A percentile compares a stretch with the other conserved stretches of the same genome.
Conservation (phyloP, 2,888 invertebrate genomes). For the Drosophila hamatofila region DNA sequence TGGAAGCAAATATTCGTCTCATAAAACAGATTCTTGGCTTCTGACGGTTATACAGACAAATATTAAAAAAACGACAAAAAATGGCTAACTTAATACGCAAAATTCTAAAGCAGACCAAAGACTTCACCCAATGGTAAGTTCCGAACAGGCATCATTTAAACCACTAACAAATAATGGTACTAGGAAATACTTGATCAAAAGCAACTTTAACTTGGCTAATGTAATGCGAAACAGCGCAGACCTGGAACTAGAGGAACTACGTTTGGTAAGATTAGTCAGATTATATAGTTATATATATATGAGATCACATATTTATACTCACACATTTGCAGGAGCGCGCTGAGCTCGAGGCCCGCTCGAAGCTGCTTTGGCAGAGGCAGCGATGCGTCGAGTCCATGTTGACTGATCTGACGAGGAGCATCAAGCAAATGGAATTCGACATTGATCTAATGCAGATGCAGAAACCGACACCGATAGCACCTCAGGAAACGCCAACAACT, state of each 20-base stretch:
- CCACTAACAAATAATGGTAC: not conserved
- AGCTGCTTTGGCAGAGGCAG: conserved; percentile 37
- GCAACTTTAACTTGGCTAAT: conserved; percentile 36
- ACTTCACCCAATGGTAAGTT: conserved; percentile 32
- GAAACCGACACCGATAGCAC: not conserved
- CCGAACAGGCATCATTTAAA: not conserved
- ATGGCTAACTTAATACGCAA: conserved; percentile 48
- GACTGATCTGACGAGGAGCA: conserved; percentile 61
- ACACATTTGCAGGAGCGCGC: conserved; percentile 40
- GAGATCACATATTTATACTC: not conserved
- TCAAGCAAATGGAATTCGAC: conserved; percentile 62
- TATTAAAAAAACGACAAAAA: not conserved
- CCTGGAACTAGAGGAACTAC: conserved; percentile 48
- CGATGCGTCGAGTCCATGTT: conserved; percentile 44
- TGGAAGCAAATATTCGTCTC: not conserved
- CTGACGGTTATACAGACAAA: not conserved
- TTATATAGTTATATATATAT: not conserved
- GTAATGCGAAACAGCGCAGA: conserved; percentile 26
- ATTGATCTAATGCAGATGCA: conserved; percentile 16
- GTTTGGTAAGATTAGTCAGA: conserved; percentile 4
- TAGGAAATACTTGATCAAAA: conserved; percentile 48
- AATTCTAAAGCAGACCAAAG: conserved; percentile 36
- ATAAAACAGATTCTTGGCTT: conserved; percentile 7
- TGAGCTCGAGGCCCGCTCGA: conserved; percentile 18
- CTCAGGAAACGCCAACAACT: not conserved